These are phyloP conservation scores for Melanophora roralis DNA, from an alignment of 2,888 invertebrate genomes.

Conservation along the genomic window DNA sequence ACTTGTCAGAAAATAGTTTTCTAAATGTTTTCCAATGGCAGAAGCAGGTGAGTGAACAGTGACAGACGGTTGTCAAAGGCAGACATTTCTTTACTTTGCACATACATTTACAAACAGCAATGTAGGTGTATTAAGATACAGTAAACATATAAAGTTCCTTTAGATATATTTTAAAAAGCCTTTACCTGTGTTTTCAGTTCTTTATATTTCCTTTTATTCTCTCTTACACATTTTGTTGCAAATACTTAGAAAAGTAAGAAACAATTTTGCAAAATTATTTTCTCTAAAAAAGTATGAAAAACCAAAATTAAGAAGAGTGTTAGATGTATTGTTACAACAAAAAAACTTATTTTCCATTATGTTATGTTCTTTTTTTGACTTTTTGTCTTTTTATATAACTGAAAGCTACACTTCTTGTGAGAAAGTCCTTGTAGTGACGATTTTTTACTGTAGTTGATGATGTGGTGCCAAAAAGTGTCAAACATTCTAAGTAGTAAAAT, in stretches of 20 bases:
- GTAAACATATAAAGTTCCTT: not conserved
- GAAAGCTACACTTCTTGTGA: conserved; percentile 28
- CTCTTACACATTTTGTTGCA: not conserved
- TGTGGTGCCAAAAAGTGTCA: conserved; percentile 74
- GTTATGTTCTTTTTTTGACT: not conserved
- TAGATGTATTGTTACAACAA: conserved; percentile 6
- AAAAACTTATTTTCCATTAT: conserved; percentile 44
- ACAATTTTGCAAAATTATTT: conserved; percentile 36
- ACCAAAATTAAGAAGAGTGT: conserved; percentile 33
- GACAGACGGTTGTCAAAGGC: conserved; percentile 24
- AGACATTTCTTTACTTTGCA: conserved; percentile 26
- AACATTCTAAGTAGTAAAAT: conserved; percentile 76
- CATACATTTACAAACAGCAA: not conserved
- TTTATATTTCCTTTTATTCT: no score
- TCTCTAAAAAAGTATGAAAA: no score
- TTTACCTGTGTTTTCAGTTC: no score
- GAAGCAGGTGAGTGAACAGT: conserved; percentile 38
- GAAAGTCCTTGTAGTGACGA: conserved; percentile 6
- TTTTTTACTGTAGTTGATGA: conserved; percentile 50
- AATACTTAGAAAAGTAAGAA: not conserved
- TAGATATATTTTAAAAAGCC: not conserved
- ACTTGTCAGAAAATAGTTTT: conserved; percentile 69
- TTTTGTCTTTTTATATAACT: not conserved
- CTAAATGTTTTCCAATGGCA: conserved; percentile 52
- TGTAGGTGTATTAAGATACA: not conserved